Evolutionary conservation across 2,113 vertebrate genomes (phyloP).

Genomic region (Peromyscus californicus): DNA sequence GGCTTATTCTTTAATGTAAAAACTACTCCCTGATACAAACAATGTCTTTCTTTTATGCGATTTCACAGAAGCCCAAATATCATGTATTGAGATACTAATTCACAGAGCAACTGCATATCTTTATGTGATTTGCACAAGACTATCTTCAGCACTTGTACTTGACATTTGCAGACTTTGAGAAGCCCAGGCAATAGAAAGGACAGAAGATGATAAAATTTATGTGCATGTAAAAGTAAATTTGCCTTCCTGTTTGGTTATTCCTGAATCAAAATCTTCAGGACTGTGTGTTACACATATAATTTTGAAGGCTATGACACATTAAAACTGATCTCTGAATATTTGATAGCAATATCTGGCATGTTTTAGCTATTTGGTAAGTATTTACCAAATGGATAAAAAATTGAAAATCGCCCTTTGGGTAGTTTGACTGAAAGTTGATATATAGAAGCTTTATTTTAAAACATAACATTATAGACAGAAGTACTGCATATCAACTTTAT

Average conservation of each 20-base stretch:
- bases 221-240: not conserved
- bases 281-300: not conserved
- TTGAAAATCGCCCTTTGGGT: not conserved
- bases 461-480: not conserved
- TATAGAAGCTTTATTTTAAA: not conserved
- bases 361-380: not conserved
- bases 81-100: not conserved
- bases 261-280: slow-evolving; percentile 23
- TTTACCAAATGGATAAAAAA: not conserved
- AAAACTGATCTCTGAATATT: not conserved
- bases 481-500: not conserved
- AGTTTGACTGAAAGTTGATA: not conserved
- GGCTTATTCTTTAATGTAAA: not conserved
- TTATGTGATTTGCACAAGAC: not conserved
- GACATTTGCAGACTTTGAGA: not conserved
- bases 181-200: not conserved
- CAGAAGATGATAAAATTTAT: not conserved
- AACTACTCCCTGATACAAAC: not conserved
- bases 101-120: not conserved
- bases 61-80: not conserved
- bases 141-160: not conserved
- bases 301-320: not conserved
- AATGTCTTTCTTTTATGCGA: not conserved
- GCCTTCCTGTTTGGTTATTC: not conserved
- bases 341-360: not conserved